Conservation (phyloP, 2,797 vertebrate genomes). For the Galagoides demidoff region DNA sequence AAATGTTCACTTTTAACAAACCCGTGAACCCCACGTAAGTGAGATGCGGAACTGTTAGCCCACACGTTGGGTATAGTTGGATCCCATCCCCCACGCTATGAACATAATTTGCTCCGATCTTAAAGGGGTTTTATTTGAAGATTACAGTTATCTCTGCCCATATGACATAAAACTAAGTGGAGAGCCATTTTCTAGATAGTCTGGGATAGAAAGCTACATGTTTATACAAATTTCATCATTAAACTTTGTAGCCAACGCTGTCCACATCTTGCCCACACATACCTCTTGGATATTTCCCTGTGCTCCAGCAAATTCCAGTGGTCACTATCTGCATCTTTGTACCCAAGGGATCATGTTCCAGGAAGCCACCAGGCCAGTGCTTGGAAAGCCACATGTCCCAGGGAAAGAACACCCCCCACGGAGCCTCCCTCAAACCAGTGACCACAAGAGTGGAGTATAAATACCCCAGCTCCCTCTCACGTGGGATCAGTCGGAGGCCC, state of each 20-base stretch:
- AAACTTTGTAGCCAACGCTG: background rate
- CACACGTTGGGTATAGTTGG: background rate
- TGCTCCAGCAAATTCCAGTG: background rate
- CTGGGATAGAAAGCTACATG: background rate
- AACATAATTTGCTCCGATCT: background rate
- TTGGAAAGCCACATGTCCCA: background rate
- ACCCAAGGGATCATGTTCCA: background rate
- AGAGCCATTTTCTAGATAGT: background rate
- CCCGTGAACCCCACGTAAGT: background rate
- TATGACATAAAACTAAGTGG: background rate
- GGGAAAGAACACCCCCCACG: background rate
- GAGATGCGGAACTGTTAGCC: background rate
- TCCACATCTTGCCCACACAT: background rate
- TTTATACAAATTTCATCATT: background rate
- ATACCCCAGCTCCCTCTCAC: background rate
- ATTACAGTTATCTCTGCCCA: background rate
- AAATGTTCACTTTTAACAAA: conserved; percentile 10
- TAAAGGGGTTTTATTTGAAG: conserved; percentile 1
- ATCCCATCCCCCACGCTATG: background rate
- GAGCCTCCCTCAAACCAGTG: background rate
- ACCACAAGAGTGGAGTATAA: too few species aligned
- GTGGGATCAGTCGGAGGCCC: background rate
- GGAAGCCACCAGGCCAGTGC: background rate
- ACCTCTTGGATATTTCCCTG: background rate
- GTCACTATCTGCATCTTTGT: background rate